Conservation (phyloP, 2,888 invertebrate species). For the Archips xylosteana region DNA sequence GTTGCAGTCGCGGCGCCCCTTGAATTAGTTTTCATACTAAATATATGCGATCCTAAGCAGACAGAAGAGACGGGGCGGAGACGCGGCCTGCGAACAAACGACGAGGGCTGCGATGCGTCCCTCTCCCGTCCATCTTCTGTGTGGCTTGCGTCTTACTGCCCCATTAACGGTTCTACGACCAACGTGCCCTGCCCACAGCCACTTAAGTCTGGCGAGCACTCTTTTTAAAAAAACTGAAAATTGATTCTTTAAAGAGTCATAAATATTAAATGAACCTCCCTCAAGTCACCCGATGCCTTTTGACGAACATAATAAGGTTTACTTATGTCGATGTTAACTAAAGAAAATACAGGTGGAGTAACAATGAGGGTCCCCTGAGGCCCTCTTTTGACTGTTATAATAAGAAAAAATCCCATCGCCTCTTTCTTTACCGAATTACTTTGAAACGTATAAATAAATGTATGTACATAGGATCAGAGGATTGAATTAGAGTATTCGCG, state of each 20-base stretch:
- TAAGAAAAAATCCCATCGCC: slow-evolving; percentile 74
- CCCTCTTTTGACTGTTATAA: slow-evolving; percentile 80
- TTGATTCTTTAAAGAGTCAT: slow-evolving; percentile 58
- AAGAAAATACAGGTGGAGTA: slow-evolving; percentile 77
- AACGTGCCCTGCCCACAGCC: too few species aligned
- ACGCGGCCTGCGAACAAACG: too few species aligned
- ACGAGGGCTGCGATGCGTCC: too few species aligned
- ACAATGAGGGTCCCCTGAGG: slow-evolving; percentile 74
- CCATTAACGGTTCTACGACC: too few species aligned
- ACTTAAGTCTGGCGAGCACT: too few species aligned
- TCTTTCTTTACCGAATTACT: slow-evolving; percentile 71
- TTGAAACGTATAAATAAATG: slow-evolving; percentile 80
- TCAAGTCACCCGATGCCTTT: slow-evolving; percentile 76
- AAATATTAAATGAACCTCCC: slow-evolving; percentile 73
- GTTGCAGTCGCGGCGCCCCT: too few species aligned
- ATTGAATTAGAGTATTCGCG: slow-evolving; percentile 81
- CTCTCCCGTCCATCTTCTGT: too few species aligned
- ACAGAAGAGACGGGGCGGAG: too few species aligned
- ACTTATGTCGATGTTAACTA: slow-evolving; percentile 69
- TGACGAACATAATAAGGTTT: slow-evolving; percentile 79
- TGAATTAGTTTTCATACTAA: too few species aligned
- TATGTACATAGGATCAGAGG: slow-evolving; percentile 56
- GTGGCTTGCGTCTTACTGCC: too few species aligned
- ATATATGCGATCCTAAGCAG: too few species aligned
- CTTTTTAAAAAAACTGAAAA: slow-evolving; percentile 32